These are phyloP conservation scores for Caenorhabditis drosophilae DNA, from an alignment of 2,888 invertebrate genomes.

Conservation along the genomic window DNA sequence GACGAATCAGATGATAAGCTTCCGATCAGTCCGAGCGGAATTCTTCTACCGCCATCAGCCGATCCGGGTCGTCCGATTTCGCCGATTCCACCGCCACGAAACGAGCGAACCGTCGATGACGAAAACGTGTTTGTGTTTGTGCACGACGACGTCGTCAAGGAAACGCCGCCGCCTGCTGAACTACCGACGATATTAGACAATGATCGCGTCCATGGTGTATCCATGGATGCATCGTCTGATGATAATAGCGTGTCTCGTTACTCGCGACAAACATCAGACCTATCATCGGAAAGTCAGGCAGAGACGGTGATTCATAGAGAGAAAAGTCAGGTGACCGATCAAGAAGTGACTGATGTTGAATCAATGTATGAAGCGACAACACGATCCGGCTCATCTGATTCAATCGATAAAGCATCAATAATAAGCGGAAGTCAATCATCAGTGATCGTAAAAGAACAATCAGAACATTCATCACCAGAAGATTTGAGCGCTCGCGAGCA, in stretches of 20 bases:
- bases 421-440: constrained; percentile 1
- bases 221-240: constrained; percentile 40
- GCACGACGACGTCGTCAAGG: no score
- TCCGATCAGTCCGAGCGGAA: constrained; percentile 46
- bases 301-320: constrained; percentile 52
- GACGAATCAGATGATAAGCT: constrained; percentile 43
- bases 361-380: neutral
- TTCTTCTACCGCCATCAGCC: constrained; percentile 41
- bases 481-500: constrained; percentile 1
- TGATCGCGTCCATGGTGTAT: constrained; percentile 40
- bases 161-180: constrained; percentile 17
- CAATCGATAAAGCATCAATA: constrained; percentile 24
- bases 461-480: neutral
- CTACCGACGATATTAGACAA: constrained; percentile 6
- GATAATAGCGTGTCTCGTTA: constrained; percentile 39
- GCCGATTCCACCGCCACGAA: constrained; percentile 52
- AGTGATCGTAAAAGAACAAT: constrained; percentile 12
- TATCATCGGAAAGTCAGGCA: constrained; percentile 43
- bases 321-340: no score
- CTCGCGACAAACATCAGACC: constrained; percentile 46
- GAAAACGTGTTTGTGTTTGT: constrained; percentile 43
- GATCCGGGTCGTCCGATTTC: constrained; percentile 57
- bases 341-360: constrained; percentile 6
- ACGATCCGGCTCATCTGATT: constrained; percentile 40
- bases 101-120: constrained; percentile 11